Base-by-base conservation (phyloP, 2,888 invertebrate species). In the Tenthredo amoena region DNA sequence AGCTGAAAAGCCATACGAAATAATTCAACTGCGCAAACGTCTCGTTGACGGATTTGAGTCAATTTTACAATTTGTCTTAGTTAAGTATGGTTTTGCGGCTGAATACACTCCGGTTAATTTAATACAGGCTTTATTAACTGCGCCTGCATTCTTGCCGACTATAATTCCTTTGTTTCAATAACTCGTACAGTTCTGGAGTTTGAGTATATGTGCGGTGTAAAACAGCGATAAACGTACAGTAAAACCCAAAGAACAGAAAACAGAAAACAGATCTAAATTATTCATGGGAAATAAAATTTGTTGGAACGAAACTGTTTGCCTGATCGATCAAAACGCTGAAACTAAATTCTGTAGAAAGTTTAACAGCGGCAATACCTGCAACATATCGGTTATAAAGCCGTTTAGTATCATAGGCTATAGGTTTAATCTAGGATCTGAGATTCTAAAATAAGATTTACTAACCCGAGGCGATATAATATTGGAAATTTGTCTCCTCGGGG, bases 81-180 rank as follows among this genome's bases (percentile, higher is more conserved):
- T 71, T n/a, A n/a, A 34, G 34, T 71, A 34, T 18, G 18, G 37
- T 47, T 76, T 9, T 26, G 40, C 76, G 47, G n/a, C 71, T n/a
- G 71, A 40, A 71, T 71, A 71, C 71, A 71, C 34, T 71, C 37
- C 5, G 71, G 5, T 71, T 71, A n/a, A 71, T 37, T 71, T 71
- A 34, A 37, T 37, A 71, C 12, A 71, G 7, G 9, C 62, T 62
- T 21, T 26, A 62, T 26, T 26, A 26, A 62, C 26, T 62, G 21
- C 55, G 55, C 55, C 55, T 55, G 55, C n/a, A 37, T n/a, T 55
- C 55, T 55, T 7, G n/a, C 0, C 5, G 55, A 5, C n/a, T 18
- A 55, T 55, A 55, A 55, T 55, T 55, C 55, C 55, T 55, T 55
- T 55, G 55, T 55, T 55, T 55, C 55, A 55, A 55, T 55, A 55